Percentiles rank a stretch among this genome's conserved stretches.
Conservation (phyloP, 2,888 invertebrate species). For the Harpagoxenus sublaevis region DNA sequence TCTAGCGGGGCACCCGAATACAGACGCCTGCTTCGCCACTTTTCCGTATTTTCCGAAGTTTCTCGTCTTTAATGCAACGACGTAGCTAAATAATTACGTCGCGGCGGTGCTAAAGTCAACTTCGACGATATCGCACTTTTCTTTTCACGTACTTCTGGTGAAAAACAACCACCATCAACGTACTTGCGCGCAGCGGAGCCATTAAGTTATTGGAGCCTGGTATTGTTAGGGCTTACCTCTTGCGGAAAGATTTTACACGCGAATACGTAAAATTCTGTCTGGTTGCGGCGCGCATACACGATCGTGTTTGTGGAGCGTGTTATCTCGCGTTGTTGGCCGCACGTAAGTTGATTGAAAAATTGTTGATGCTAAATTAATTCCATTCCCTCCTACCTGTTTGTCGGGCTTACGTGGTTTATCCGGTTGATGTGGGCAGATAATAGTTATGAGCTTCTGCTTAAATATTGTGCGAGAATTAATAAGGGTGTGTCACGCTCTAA, state of each 20-base stretch:
- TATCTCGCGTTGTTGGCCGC: neutral
- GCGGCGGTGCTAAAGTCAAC: constrained; percentile 37
- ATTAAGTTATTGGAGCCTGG: constrained; percentile 67
- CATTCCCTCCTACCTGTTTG: constrained; percentile 53
- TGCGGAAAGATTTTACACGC: constrained; percentile 22
- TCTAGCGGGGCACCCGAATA: constrained; percentile 10
- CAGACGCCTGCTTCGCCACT: constrained; percentile 9
- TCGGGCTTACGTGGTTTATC: constrained; percentile 57
- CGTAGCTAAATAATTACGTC: constrained; percentile 35
- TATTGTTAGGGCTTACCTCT: constrained; percentile 50
- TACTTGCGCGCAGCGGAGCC: constrained; percentile 41
- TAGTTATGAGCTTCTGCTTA: constrained; percentile 68
- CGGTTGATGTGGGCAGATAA: constrained; percentile 55
- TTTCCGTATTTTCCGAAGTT: constrained; percentile 13
- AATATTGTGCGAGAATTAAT: constrained; percentile 78
- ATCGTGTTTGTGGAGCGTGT: neutral
- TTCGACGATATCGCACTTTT: constrained; percentile 2
- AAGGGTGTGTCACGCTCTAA: constrained; percentile 73
- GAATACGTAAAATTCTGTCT: neutral
- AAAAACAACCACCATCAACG: constrained; percentile 39
- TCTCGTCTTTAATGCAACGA: constrained; percentile 27
- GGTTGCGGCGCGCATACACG: neutral
- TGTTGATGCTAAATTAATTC: constrained; percentile 54
- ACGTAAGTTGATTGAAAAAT: constrained; percentile 47
- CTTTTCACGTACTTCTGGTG: constrained; percentile 25